Base-by-base conservation (phyloP, 2,797 vertebrate genomes). In the Microcaecilia unicolor region DNA sequence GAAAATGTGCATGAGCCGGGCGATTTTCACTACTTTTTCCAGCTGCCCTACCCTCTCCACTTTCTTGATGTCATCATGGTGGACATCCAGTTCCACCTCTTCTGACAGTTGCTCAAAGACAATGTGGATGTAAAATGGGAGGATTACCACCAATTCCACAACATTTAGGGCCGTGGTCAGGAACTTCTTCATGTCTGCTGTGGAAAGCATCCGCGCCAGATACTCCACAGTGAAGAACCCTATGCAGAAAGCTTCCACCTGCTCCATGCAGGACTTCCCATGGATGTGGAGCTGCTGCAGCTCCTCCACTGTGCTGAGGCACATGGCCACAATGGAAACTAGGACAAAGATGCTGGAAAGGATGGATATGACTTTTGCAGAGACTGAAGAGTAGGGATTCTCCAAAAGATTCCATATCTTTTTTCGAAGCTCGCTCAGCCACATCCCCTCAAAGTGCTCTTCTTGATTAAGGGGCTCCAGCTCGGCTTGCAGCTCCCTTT, bases 1-100 rank as follows among this genome's bases (percentile, higher is more conserved):
- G 58, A 95, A 94, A 65, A 93, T 93, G 15, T 90, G 81, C 90
- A 93, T 91, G 37, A 93, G 59, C 44, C 92, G 89, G 44, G 93
- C 76, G 4, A 93, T 79, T 67, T 92, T 92, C 28, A 93, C 84
- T 25, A 95, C 82, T 43, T 94, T 93, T 55, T 90, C 91, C 62
- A 94, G 64, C 62, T 95, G 93, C 43, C 90, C 91, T 41, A 95
- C 86, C 7, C 81, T 81, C 13, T 86, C 66, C 84, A 95, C 77
- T 34, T 84, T 65, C 55, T 92, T 90, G 43, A 93, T 53, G 41
- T 95, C 92, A 31, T 88, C 86, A 7, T 90, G 76, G 27, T 80
- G 80, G 2, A 68, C 51, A 15, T 51, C 55, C 5, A 64, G 1
- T 0, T 51, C 66, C 20, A 87, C 86, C 1, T 61, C 46, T 36